Conservation (phyloP, 2,888 invertebrate genomes). For the Tetragonula carbonaria region DNA sequence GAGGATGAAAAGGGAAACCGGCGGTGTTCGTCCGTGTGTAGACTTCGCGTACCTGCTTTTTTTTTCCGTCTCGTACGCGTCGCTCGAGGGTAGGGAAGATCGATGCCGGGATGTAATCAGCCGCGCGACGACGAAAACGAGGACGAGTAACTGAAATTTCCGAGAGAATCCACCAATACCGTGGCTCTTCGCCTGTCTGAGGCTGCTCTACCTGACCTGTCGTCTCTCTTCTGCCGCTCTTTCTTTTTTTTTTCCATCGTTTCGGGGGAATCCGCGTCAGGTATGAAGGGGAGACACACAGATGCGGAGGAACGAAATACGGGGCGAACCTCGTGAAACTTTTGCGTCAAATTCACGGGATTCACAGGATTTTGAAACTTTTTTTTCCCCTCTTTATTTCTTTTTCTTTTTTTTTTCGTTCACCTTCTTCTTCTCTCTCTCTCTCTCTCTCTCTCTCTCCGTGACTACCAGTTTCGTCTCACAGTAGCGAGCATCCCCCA, state of each 20-base stretch:
- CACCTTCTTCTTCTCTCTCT: too few relatives aligned
- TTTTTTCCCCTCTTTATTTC: constrained; percentile 22
- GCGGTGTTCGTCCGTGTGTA: constrained; percentile 14
- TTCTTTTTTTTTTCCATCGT: constrained; percentile 78
- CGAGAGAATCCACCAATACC: constrained; percentile 75
- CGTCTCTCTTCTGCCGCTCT: constrained; percentile 62
- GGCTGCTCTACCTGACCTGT: constrained; percentile 78
- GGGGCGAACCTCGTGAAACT: constrained; percentile 34
- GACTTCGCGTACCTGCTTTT: constrained; percentile 64
- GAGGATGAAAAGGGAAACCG: constrained; percentile 61
- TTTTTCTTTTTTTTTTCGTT: too few relatives aligned
- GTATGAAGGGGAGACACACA: constrained; percentile 74
- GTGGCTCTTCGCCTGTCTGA: constrained; percentile 39
- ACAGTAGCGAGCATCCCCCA: constrained; percentile 55
- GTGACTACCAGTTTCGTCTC: constrained; percentile 37
- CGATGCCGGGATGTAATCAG: constrained; percentile 43
- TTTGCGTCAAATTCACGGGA: constrained; percentile 54
- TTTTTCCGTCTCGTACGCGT: constrained; percentile 25
- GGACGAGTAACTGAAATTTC: constrained; percentile 80
- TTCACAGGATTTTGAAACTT: constrained; percentile 73
- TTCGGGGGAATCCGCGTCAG: constrained; percentile 81
- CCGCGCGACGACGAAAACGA: constrained; percentile 43
- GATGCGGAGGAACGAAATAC: constrained; percentile 64
- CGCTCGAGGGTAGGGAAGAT: constrained; percentile 33
- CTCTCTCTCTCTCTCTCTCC: neutral